These are phyloP conservation scores for Silurus glanis DNA, from an alignment of 2,113 vertebrate species.

Conservation along the genomic window DNA sequence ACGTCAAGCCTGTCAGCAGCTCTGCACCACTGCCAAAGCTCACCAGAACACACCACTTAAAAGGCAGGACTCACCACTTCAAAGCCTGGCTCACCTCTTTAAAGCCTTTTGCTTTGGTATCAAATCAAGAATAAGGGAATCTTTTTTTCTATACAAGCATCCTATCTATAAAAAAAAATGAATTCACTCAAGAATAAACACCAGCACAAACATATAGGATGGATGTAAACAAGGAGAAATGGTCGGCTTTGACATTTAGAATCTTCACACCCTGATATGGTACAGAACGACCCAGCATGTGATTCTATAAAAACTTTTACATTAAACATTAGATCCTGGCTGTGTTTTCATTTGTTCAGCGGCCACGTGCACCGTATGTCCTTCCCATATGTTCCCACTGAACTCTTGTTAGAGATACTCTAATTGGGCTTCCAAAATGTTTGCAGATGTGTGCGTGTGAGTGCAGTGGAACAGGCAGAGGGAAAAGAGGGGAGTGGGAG, in stretches of 20 bases:
- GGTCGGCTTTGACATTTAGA: not conserved
- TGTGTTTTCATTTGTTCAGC: conserved; percentile 41
- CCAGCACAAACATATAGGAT: not conserved
- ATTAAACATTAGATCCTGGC: conserved; percentile 1
- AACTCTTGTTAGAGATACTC: conserved; percentile 55
- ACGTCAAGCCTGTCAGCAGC: conserved; percentile 39
- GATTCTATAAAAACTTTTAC: conserved; percentile 8
- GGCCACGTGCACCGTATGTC: conserved; percentile 32
- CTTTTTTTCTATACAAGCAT: not conserved
- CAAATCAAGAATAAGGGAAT: not conserved
- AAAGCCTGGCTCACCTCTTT: conserved; percentile 13
- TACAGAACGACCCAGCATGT: not conserved
- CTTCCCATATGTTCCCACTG: conserved; percentile 36
- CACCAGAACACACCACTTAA: conserved; percentile 41
- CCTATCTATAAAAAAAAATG: not conserved
- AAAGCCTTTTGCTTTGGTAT: conserved; percentile 33
- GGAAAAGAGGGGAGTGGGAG: conserved; percentile 9
- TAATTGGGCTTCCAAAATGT: conserved; percentile 56
- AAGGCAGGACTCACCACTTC: conserved; percentile 24
- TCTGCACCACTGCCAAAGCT: conserved; percentile 41
- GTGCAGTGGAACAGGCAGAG: conserved; percentile 19
- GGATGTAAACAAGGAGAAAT: no score
- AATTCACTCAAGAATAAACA: not conserved
- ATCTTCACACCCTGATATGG: not conserved
- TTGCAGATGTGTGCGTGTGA: conserved; percentile 56